These are phyloP conservation scores for Thaleichthys pacificus DNA, from an alignment of 2,797 vertebrate genomes.

Conservation along the genomic window DNA sequence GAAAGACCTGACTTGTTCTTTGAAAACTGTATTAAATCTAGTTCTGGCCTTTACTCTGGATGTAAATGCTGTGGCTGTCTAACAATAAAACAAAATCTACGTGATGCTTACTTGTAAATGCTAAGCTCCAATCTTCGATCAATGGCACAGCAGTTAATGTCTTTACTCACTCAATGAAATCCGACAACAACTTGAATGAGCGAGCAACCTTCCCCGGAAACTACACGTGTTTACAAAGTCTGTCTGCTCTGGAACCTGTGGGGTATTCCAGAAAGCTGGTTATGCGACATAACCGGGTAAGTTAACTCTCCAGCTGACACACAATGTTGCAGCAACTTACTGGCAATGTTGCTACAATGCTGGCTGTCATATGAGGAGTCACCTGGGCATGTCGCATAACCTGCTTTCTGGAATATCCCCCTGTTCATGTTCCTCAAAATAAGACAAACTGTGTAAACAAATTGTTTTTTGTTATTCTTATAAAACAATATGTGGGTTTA, in stretches of 20 bases:
- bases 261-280: too few species aligned
- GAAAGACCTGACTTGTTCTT: constrained; percentile 29
- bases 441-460: not conserved
- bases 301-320: too few species aligned
- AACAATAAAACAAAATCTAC: not conserved
- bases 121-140: not conserved
- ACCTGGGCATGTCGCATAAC: too few species aligned
- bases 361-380: too few species aligned
- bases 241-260: not conserved
- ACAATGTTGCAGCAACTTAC: too few species aligned
- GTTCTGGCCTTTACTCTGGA: not conserved
- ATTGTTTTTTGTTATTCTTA: too few species aligned
- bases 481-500: too few species aligned
- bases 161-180: too few species aligned
- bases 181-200: not conserved
- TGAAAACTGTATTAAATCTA: constrained; percentile 24
- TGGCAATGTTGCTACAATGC: too few species aligned
- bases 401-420: not conserved
- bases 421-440: not conserved
- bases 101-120: not conserved
- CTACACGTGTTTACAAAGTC: not conserved
- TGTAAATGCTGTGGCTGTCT: too few species aligned
- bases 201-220: not conserved
- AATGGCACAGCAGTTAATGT: not conserved
- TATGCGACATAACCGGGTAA: too few species aligned